Base-by-base conservation (phyloP, 2,888 invertebrate genomes). In the Caenorhabditis sp. region DNA sequence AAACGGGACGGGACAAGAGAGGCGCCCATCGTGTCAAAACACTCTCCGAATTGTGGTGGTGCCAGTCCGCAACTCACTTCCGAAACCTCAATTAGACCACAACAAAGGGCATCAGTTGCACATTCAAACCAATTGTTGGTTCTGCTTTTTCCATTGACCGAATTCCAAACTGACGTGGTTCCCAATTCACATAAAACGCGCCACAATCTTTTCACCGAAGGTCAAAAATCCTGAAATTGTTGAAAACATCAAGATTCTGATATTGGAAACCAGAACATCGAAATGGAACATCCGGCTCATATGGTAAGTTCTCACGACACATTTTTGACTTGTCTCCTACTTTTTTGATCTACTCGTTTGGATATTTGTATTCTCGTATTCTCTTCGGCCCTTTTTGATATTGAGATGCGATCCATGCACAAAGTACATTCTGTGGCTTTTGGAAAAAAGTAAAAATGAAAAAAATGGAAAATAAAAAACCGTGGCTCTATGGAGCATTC, bases 31-130 rank as follows among this genome's bases (percentile, higher is more conserved):
- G 77, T 69, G 77, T 69, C 68, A 77, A 77, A 77, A 77, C 77
- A 77, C 44, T 69, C 55, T 56, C 60, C 47, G 44, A 71, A 67
- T 78, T 65, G 69, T 70, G 65, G 69, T 70, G 65, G 70, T 76
- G 67, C 67, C 67, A 67, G 67, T 71, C 71, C 58, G 53, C 56
- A 53, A 67, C 67, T 71, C 60, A 65, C 79, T 71, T 79, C 79
- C 79, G 79, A 79, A 79, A 71, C 71, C 44, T 79, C 79, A 79
- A 79, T 79, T 79, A 79, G 79, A 65, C 65, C 60, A 35, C 71
- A 58, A 79, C 76, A 76, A 76, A 76, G 67, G 76, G 76, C 67
- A 76, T 67, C 74, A 72, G 64, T 72, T 72, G 72, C 56, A 55
- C 55, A 64, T 70, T 50, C 26, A 22, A 62, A 47, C 72, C 64